These are phyloP conservation scores for Piaya cayana DNA, from an alignment of 2,113 vertebrate species.

Conservation along the genomic window DNA sequence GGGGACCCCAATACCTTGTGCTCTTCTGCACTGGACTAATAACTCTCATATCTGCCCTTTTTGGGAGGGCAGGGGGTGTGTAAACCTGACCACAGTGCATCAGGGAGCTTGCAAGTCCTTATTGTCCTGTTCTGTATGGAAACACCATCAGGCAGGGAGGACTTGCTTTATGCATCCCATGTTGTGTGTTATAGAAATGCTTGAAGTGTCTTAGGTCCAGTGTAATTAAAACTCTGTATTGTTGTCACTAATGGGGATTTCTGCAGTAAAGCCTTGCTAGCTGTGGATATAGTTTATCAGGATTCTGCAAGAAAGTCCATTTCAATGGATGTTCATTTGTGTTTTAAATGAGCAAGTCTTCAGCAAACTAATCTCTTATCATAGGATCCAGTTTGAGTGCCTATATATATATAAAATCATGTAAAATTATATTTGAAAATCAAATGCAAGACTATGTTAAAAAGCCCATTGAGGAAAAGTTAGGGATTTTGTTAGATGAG, in stretches of 20 bases:
- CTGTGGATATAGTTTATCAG: background rate
- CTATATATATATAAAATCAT: background rate
- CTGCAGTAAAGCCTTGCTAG: background rate
- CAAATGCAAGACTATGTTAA: background rate
- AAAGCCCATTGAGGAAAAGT: background rate
- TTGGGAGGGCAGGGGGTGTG: background rate
- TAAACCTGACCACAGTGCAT: background rate
- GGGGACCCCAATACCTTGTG: background rate
- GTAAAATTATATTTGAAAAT: background rate
- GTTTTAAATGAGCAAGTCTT: background rate
- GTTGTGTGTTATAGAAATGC: background rate
- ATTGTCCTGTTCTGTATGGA: background rate
- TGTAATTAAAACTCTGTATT: background rate
- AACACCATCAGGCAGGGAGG: background rate
- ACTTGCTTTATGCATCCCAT: rapidly evolving
- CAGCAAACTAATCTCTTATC: background rate
- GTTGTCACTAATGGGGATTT: background rate
- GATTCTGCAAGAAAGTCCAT: background rate
- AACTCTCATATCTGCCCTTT: background rate
- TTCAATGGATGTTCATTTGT: background rate
- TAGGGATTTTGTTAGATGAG: background rate
- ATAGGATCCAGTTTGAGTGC: background rate
- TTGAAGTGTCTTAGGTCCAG: background rate
- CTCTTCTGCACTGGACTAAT: rapidly evolving
- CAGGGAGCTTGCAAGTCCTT: background rate